Evolutionary conservation across 2,797 vertebrate species (phyloP).

Genomic region (Acrossocheilus wenchowensis): DNA sequence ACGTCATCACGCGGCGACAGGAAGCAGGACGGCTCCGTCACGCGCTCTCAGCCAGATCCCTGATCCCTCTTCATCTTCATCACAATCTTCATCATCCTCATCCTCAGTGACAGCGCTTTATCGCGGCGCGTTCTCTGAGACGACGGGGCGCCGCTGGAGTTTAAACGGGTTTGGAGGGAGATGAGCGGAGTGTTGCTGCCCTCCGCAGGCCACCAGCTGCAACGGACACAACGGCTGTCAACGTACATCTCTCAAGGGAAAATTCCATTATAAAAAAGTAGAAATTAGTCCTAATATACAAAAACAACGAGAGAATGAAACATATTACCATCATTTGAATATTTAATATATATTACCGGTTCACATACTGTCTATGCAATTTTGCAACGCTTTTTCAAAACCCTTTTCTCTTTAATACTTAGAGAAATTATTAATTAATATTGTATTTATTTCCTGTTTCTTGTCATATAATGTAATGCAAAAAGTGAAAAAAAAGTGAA

Average conservation of each 20-base stretch:
- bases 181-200: neutral
- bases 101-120: neutral
- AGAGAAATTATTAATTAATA: neutral
- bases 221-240: neutral
- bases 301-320: neutral
- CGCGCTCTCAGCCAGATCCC: neutral
- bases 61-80: neutral
- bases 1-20: conserved; percentile 42
- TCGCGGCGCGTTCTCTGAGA: neutral
- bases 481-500: neutral
- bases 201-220: neutral
- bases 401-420: neutral
- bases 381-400: neutral
- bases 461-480: neutral
- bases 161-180: too few relatives aligned
- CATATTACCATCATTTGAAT: neutral
- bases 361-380: neutral
- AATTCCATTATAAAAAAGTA: neutral
- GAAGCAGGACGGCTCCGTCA: conserved; percentile 22
- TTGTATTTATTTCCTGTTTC: neutral
- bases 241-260: neutral
- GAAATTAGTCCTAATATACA: neutral
- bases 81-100: neutral
- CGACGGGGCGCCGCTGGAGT: neutral
- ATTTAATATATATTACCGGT: neutral